A percentile compares a stretch with the other conserved stretches of the same genome.
Evolutionary conservation across 2,888 invertebrate genomes (phyloP).

Genomic region (Mimachlamys varia): DNA sequence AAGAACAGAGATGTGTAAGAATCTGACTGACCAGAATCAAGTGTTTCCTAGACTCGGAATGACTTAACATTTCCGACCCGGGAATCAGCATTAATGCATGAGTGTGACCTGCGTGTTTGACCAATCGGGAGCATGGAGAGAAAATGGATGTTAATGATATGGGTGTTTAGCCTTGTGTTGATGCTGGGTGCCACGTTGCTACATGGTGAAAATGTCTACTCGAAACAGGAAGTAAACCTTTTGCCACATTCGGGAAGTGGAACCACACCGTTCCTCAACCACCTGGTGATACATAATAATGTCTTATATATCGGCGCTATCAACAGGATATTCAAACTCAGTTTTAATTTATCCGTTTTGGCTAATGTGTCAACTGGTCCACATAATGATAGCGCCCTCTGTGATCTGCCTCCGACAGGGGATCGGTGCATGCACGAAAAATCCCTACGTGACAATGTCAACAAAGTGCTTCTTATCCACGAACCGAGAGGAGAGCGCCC

Average conservation of each 20-base stretch:
- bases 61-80: not conserved
- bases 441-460: conserved; percentile 71
- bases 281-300: conserved; percentile 36
- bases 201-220: conserved; percentile 10
- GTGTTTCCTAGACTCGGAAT: not conserved
- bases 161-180: conserved; percentile 5
- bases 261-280: conserved; percentile 9
- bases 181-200: conserved; percentile 8
- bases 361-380: conserved; percentile 85
- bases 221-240: not conserved
- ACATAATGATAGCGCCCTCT: conserved; percentile 93
- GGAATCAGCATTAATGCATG: not conserved
- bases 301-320: conserved; percentile 92
- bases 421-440: conserved; percentile 55
- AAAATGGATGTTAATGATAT: not conserved
- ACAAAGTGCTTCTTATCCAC: conserved; percentile 76
- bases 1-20: not conserved
- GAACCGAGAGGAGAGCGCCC: conserved; percentile 57
- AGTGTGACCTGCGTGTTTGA: not conserved
- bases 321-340: conserved; percentile 95
- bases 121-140: conserved; percentile 29
- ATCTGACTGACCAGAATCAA: not conserved
- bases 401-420: conserved; percentile 83
- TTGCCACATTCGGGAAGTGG: not conserved
- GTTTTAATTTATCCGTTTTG: conserved; percentile 92